Percentiles rank a stretch among this genome's conserved stretches.
Conservation (phyloP, 2,888 invertebrate genomes). For the Belgica antarctica region DNA sequence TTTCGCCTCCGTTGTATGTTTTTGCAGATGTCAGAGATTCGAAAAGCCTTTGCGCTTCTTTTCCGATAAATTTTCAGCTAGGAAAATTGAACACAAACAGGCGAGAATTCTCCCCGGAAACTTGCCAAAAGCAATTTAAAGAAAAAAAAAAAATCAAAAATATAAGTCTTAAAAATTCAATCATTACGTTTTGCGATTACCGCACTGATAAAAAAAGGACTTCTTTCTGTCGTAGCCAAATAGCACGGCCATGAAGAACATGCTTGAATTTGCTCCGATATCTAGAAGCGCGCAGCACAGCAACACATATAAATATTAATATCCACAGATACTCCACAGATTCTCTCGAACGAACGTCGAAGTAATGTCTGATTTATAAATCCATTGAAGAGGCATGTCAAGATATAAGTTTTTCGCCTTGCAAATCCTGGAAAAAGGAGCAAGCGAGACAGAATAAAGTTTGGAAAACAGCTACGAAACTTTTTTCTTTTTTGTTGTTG, state of each 20-base stretch:
- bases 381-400: neutral
- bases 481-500: neutral
- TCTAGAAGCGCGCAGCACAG: neutral
- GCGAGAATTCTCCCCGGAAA: neutral
- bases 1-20: neutral
- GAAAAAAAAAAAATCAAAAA: neutral
- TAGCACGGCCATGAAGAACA: neutral
- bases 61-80: conserved; percentile 1
- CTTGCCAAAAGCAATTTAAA: neutral
- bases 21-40: neutral
- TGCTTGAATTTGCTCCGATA: neutral
- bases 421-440: neutral
- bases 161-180: neutral
- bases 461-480: neutral
- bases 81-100: too few relatives aligned
- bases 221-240: neutral
- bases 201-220: neutral
- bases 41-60: neutral
- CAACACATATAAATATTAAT: conserved; percentile 15
- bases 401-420: neutral
- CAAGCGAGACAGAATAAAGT: neutral
- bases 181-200: neutral
- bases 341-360: neutral
- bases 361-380: conserved; percentile 4
- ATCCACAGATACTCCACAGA: neutral